Evolutionary conservation across 1,140 invertebrate species (phyloP), one percentile per base, ranked within the genome.

Genomic region (Scaptomyza graminum): DNA sequence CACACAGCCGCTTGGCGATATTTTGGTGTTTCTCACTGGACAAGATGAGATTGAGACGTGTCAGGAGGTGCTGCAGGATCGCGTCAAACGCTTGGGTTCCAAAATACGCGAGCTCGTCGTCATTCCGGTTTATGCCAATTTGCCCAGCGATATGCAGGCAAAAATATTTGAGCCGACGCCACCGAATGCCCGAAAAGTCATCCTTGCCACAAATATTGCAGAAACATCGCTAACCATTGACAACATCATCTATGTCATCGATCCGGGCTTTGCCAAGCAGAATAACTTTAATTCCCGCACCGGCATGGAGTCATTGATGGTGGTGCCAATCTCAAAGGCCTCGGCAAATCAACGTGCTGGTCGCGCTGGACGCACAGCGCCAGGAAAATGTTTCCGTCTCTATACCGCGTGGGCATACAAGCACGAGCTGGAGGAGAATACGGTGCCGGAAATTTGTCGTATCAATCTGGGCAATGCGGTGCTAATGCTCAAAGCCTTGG

Each of bases 161-260:
- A 99, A 99, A 92, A 99, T 99, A 81, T 99, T 99, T 92, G 96
- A 98, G 81, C 97, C 97, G 0, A 99, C 98, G 11, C 98, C 98
- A 44, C 95, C 97, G 18, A 97, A 97, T 65, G 97, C 98, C 1
- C 94, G 99, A 80, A 99, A 98, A 95, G 97, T 99, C 22, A 95
- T 99, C 13, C 92, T 99, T 16, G 99, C 99, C 1, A 99, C 99
- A 16, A 99, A 99, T 91, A 99, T 99, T 90, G 99, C 99, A 1
- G 98, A 99, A 93, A 99, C 99, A 15, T 99, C 98, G 4, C 93
- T 99, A 8, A 99, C 99, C 1, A 99, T 99, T 77, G 99, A 99
- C 91, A 99, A 99, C 79, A 99, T 99, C 72, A 96, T 98, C 52
- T 99, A 99, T 93, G 99, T 99, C 0, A 99, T 99, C 76, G 99